Evolutionary conservation across 2,797 vertebrate species (phyloP).

Genomic region (Anabas testudineus): DNA sequence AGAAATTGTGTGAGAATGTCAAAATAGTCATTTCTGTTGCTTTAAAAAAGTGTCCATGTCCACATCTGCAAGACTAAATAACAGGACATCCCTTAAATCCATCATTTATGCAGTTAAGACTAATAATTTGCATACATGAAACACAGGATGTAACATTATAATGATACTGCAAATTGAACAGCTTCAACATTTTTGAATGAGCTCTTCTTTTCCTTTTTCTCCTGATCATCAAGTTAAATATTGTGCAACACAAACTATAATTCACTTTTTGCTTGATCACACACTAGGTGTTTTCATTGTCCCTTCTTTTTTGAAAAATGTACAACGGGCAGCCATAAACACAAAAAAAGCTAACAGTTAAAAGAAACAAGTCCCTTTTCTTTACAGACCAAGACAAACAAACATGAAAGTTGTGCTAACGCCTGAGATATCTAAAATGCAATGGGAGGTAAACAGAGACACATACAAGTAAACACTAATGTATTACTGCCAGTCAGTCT

Average conservation of each 20-base stretch:
- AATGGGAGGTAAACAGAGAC: slow-evolving; percentile 59
- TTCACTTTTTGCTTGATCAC: slow-evolving; percentile 18
- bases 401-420: slow-evolving; percentile 49
- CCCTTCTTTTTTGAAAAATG: slow-evolving; percentile 22
- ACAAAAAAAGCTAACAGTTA: slow-evolving; percentile 32
- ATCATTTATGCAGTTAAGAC: slow-evolving; percentile 14
- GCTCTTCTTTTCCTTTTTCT: slow-evolving; percentile 41
- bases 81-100: slow-evolving; percentile 52
- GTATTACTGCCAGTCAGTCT: slow-evolving; percentile 42
- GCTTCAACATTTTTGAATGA: slow-evolving; percentile 47
- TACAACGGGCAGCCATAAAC: slow-evolving; percentile 26
- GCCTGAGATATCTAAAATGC: slow-evolving; percentile 74
- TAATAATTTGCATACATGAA: slow-evolving; percentile 36
- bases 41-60: slow-evolving; percentile 42
- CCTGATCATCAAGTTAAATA: slow-evolving; percentile 16
- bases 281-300: slow-evolving; percentile 19
- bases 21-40: slow-evolving; percentile 67
- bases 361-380: slow-evolving; percentile 53
- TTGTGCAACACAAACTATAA: slow-evolving; percentile 52
- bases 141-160: slow-evolving; percentile 52
- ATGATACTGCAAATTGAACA: slow-evolving; percentile 47
- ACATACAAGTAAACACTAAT: slow-evolving; percentile 62
- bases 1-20: slow-evolving; percentile 71
- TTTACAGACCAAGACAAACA: slow-evolving; percentile 24
- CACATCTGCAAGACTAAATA: slow-evolving; percentile 33